A percentile compares a stretch with the other conserved stretches of the same genome.
phyloP scores from a whole-genome alignment of 2,113 vertebrate genomes.

The Erinaceus europaeus region DNA sequence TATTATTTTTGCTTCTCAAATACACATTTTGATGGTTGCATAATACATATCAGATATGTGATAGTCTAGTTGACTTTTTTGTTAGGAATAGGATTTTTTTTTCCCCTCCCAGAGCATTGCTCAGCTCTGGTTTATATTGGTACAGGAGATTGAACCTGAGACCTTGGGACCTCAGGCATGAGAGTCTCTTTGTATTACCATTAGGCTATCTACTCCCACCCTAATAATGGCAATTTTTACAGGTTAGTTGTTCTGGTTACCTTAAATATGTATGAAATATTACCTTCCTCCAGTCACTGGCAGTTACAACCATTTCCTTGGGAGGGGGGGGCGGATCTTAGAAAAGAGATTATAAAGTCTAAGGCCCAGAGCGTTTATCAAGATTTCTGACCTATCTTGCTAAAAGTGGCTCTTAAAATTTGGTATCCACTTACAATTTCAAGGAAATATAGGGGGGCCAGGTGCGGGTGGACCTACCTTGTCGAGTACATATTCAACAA shows the following conservation, averaged over 20 bases:
- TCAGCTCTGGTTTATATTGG: too few relatives aligned
- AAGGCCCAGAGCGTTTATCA: not conserved
- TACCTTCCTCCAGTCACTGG: not conserved
- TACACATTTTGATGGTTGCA: not conserved
- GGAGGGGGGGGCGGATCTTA: not conserved
- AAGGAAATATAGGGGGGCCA: not conserved
- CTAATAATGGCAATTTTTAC: not conserved
- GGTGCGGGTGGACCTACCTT: too few relatives aligned
- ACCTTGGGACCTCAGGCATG: too few relatives aligned
- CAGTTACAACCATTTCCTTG: not conserved
- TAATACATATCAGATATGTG: not conserved
- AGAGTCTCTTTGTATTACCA: too few relatives aligned
- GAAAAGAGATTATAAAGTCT: not conserved
- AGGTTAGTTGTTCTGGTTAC: not conserved
- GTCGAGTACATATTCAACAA: too few relatives aligned
- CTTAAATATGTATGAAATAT: not conserved
- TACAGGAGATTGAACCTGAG: too few relatives aligned
- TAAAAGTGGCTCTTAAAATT: not conserved
- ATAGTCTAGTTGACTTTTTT: not conserved
- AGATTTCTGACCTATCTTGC: not conserved
- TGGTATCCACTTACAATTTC: not conserved
- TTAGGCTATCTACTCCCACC: too few relatives aligned
- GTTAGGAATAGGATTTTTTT: too few relatives aligned
- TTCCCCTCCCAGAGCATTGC: too few relatives aligned
- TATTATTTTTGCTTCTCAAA: slow-evolving; percentile 5